Base-by-base conservation (phyloP, 2,797 vertebrate species). In the Gouania willdenowi region DNA sequence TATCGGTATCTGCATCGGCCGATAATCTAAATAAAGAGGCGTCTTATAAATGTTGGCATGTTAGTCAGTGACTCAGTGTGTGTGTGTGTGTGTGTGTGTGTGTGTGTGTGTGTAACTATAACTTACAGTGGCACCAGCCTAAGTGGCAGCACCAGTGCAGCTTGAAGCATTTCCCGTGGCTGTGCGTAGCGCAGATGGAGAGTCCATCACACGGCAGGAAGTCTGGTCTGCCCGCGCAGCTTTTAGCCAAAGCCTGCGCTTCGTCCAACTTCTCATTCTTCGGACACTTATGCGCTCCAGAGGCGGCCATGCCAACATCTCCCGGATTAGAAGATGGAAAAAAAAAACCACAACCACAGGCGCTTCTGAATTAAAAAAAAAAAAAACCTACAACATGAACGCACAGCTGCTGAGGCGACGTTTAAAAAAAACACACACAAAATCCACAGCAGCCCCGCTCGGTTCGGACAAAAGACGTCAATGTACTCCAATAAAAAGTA, bases 101-200 rank as follows among this genome's bases (percentile, higher is more conserved):
- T n/a, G n/a, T n/a, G n/a, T n/a, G n/a, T n/a, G 1, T 32, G 21
- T 5, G 10, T 5, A 46, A 39, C 33, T 27, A 8, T 7, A 77
- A 97, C 95, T 98, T 88, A 98, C 96, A 98, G 91, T 98, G 96
- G 80, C 96, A 98, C 95, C 96, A 98, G 74, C 96, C 96, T 68
- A 98, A 86, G 87, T 96, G 95, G 79, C 96, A 98, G 89, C 96
- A 98, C 96, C 95, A 98, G 89, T 98, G 96, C 74, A 98, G 93
- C 79, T 94, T 95, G 90, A 97, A 98, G 89, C 95, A 98, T 87
- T 95, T 95, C 67, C 96, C 96, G 50, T 98, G 95, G 85, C 93
- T 98, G 89, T 98, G 96, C 32, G 95, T 98, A 33, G 94, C 92
- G 85, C 96, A 98, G 85, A 95, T 93, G 75, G 95, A 97, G 57